Evolutionary conservation across 2,888 invertebrate species (phyloP).

Genomic region (Lasioglossum vierecki): DNA sequence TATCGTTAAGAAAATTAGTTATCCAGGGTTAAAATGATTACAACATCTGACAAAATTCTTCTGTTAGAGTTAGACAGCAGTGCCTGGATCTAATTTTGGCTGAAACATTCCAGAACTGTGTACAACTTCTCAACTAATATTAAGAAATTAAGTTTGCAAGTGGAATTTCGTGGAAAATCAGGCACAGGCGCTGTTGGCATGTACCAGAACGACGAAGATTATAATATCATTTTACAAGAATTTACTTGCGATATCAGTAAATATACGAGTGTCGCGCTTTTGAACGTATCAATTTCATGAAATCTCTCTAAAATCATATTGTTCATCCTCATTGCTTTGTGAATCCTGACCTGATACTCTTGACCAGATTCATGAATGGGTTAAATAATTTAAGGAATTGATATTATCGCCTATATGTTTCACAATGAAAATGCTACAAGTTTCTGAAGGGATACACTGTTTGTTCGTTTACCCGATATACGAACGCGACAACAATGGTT

Average conservation of each 20-base stretch:
- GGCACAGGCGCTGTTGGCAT: background rate
- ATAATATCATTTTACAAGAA: background rate
- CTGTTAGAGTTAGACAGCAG: background rate
- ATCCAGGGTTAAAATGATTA: background rate
- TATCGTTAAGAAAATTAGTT: too few relatives aligned
- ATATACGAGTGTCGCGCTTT: too few relatives aligned
- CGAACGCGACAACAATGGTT: slow-evolving; percentile 14
- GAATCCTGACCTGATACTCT: background rate
- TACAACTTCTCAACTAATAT: background rate
- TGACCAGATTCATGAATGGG: background rate
- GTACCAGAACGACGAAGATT: background rate
- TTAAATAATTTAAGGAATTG: background rate
- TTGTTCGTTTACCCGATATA: background rate
- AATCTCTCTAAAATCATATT: background rate
- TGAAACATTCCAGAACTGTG: background rate
- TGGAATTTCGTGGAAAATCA: background rate
- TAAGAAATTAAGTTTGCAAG: background rate
- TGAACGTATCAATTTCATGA: too few relatives aligned
- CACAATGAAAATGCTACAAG: background rate
- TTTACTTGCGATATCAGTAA: background rate
- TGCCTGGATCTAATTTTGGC: background rate
- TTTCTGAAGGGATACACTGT: background rate
- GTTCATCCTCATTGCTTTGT: background rate
- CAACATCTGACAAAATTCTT: background rate
- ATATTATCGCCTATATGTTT: background rate